phyloP scores from a whole-genome alignment of 1,140 invertebrate genomes.

The Zophobas morio region DNA sequence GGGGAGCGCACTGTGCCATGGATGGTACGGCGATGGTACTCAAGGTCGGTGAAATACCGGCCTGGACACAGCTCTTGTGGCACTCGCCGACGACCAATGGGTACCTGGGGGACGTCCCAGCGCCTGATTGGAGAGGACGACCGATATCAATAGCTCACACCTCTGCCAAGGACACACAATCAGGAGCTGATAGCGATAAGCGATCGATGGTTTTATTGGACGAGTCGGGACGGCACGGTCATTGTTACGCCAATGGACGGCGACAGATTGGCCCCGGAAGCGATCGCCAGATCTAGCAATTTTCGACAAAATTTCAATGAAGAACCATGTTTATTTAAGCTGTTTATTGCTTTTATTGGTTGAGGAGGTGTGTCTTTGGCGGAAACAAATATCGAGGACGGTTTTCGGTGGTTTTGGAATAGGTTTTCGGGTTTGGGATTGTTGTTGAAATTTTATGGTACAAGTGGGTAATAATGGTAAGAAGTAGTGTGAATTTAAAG shows the following conservation, averaged over 20 bases:
- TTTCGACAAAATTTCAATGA: too few species aligned
- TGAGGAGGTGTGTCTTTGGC: too few species aligned
- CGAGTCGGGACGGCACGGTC: not conserved
- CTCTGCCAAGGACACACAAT: conserved; percentile 45
- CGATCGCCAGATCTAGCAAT: too few species aligned
- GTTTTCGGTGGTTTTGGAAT: too few species aligned
- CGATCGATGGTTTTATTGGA: conserved; percentile 38
- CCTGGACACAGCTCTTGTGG: conserved; percentile 15
- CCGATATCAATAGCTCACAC: conserved; percentile 52
- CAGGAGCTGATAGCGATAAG: conserved; percentile 37
- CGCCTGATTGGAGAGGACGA: conserved; percentile 51
- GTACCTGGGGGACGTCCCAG: conserved; percentile 48
- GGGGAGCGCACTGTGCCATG: not conserved
- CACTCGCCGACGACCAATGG: conserved; percentile 51
- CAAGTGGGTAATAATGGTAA: too few species aligned
- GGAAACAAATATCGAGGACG: too few species aligned
- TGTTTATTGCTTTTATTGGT: too few species aligned
- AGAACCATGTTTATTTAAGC: too few species aligned
- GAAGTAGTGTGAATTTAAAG: too few species aligned
- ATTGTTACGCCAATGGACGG: not conserved
- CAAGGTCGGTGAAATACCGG: conserved; percentile 31
- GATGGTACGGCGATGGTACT: not conserved
- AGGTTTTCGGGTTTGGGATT: too few species aligned
- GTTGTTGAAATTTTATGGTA: too few species aligned
- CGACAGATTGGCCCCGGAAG: too few species aligned